phyloP scores from a whole-genome alignment of 2,888 invertebrate species.

The Drosophila mimica region DNA sequence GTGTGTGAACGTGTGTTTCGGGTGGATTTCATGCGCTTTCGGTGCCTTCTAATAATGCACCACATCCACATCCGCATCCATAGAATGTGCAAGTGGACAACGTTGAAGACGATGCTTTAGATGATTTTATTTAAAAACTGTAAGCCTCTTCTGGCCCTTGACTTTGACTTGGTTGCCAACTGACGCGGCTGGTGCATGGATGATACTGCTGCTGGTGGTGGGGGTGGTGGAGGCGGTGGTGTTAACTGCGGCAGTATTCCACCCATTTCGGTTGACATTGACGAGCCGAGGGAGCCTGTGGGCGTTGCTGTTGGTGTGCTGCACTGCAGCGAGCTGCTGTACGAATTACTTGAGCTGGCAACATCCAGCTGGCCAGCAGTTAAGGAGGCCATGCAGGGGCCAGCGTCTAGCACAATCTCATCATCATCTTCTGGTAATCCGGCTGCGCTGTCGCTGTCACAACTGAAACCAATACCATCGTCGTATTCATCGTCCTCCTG shows the following conservation, averaged over 20 bases:
- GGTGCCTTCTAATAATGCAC: constrained; percentile 24
- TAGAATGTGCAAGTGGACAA: neutral
- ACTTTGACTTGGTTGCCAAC: constrained; percentile 23
- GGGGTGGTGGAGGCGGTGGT: constrained; percentile 61
- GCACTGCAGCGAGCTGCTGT: constrained; percentile 59
- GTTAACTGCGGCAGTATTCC: constrained; percentile 47
- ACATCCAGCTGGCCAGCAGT: constrained; percentile 24
- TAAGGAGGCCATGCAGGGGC: constrained; percentile 41
- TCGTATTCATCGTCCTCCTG: constrained; percentile 65
- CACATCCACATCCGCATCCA: neutral
- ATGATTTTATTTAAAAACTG: constrained; percentile 67
- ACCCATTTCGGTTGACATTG: constrained; percentile 61
- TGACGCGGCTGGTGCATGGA: constrained; percentile 19
- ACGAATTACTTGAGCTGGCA: constrained; percentile 44
- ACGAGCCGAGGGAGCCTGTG: constrained; percentile 41
- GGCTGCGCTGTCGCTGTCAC: constrained; percentile 69
- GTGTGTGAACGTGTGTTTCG: constrained; percentile 7
- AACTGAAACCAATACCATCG: constrained; percentile 72
- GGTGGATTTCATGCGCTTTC: constrained; percentile 18
- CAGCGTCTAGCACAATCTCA: constrained; percentile 70
- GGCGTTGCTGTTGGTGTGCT: constrained; percentile 43
- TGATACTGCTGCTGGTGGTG: constrained; percentile 32
- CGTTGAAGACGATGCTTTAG: constrained; percentile 21
- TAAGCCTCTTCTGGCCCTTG: constrained; percentile 40
- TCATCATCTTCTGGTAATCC: constrained; percentile 43